Percentiles rank a stretch among this genome's conserved stretches.
phyloP scores from a whole-genome alignment of 2,888 invertebrate species.

The Clostera curtula region DNA sequence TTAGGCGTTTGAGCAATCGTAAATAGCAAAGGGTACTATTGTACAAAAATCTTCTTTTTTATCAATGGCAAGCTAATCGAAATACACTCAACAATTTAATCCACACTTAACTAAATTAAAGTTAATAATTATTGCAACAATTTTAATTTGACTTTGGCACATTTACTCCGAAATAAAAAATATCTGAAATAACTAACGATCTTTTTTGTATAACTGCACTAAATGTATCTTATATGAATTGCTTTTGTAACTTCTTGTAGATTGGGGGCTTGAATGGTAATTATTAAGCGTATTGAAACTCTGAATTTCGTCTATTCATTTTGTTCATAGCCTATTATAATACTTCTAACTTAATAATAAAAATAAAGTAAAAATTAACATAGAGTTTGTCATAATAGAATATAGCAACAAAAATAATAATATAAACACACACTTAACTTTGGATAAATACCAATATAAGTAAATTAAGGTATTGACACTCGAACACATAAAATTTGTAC shows the following conservation, averaged over 20 bases:
- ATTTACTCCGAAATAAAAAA: too few species aligned
- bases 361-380: conserved; percentile 41
- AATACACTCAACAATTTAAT: conserved; percentile 15
- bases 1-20: conserved; percentile 42
- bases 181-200: too few species aligned
- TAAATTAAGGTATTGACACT: conserved; percentile 63
- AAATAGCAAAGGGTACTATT: conserved; percentile 24
- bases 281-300: conserved; percentile 7
- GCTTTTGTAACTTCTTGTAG: too few species aligned
- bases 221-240: too few species aligned
- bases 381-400: conserved; percentile 60
- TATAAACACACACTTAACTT: conserved; percentile 70
- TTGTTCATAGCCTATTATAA: conserved; percentile 45
- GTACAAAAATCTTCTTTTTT: too few species aligned
- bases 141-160: conserved; percentile 56
- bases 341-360: conserved; percentile 35
- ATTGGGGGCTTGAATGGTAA: too few species aligned
- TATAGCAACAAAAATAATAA: conserved; percentile 66
- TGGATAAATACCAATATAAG: conserved; percentile 64
- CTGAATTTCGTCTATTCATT: conserved; percentile 11
- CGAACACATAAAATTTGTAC: conserved; percentile 73
- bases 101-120: conserved; percentile 23
- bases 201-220: too few species aligned
- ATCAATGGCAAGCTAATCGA: conserved; percentile 19
- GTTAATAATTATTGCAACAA: conserved; percentile 47